Evolutionary conservation across 2,888 invertebrate species (phyloP), one percentile per base, ranked within the genome.

Genomic region (Teleiodes luculella): DNA sequence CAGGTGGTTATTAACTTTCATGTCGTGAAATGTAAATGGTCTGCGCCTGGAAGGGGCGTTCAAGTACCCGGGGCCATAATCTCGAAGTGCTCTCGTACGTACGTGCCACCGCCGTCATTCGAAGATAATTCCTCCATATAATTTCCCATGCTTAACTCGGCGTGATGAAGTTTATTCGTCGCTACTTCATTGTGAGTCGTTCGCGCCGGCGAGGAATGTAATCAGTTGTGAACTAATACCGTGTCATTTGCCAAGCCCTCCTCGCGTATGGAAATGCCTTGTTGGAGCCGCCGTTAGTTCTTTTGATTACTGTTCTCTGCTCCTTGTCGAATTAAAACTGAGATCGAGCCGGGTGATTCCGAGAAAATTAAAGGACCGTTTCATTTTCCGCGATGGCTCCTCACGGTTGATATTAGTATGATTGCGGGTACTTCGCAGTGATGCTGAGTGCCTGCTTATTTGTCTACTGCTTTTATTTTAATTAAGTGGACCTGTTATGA

Each of bases 181-280:
- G 83, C 80, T 85, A 85, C 85, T 86, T 83, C 84, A 86, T 84
- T 85, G 81, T 76, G 80, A 86, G 81, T 81, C 83, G 83, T 86
- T 85, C 80, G 78, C 74, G 74, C 72, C 71, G 78, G 74, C 79
- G 73, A 75, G 81, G 84, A 88, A 87, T 86, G 88, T 88, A 89
- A 88, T 88, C 86, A 87, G 86, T 85, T 86, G 84, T 77, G 80
- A 88, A 87, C 87, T 88, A 86, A 88, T 85, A 86, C 82, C 76
- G 76, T 80, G 83, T 78, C 85, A 78, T 82, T 82, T 74, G 73
- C 74, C 70, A 77, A 78, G 77, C 83, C 80, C 78, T 79, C 75
- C 18, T 75, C 85, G 81, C 82, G 86, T 89, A 88, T 89, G 86
- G 83, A 83, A 86, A 87, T 86, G 85, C 78, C 82, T 83, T 83